Percentiles rank a stretch among this genome's conserved stretches.
Evolutionary conservation across 2,888 invertebrate species (phyloP).

Genomic region (Catocala sponsa): DNA sequence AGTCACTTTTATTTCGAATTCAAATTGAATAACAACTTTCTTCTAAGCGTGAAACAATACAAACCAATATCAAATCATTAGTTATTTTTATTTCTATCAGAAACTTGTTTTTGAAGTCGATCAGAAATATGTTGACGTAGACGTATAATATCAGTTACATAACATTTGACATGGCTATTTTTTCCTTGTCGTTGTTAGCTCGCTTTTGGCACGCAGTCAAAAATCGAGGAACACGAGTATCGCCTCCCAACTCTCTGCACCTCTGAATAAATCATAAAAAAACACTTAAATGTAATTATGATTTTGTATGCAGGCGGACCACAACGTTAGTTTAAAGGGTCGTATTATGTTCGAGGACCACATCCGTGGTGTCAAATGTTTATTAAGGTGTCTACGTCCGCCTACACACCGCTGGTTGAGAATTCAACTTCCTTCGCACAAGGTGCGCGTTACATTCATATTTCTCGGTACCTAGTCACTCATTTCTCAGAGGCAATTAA

Average conservation of each 20-base stretch:
- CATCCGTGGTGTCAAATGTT: constrained; percentile 62
- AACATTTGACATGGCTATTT: constrained; percentile 83
- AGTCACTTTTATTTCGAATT: too few relatives aligned
- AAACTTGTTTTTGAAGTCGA: constrained; percentile 32
- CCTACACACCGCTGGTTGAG: constrained; percentile 34
- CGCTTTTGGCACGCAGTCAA: constrained; percentile 78
- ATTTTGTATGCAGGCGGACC: constrained; percentile 17
- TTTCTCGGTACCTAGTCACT: constrained; percentile 35
- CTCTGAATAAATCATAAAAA: constrained; percentile 41
- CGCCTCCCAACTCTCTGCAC: constrained; percentile 54
- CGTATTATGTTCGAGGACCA: constrained; percentile 50
- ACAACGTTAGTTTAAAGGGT: constrained; percentile 25
- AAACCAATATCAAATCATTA: constrained; percentile 19
- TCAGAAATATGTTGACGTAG: constrained; percentile 57
- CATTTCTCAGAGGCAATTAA: constrained; percentile 41
- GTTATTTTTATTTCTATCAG: constrained; percentile 29
- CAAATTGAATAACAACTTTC: constrained; percentile 3
- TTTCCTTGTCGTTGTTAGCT: constrained; percentile 80
- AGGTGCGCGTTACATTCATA: constrained; percentile 25
- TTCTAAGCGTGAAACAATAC: background rate
- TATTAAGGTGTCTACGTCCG: constrained; percentile 49
- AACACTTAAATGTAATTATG: constrained; percentile 19
- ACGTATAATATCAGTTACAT: constrained; percentile 61
- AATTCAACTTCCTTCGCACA: constrained; percentile 37
- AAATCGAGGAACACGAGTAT: constrained; percentile 64